Evolutionary conservation across 2,888 invertebrate species (phyloP).

Genomic region (Cheilosia variabilis): DNA sequence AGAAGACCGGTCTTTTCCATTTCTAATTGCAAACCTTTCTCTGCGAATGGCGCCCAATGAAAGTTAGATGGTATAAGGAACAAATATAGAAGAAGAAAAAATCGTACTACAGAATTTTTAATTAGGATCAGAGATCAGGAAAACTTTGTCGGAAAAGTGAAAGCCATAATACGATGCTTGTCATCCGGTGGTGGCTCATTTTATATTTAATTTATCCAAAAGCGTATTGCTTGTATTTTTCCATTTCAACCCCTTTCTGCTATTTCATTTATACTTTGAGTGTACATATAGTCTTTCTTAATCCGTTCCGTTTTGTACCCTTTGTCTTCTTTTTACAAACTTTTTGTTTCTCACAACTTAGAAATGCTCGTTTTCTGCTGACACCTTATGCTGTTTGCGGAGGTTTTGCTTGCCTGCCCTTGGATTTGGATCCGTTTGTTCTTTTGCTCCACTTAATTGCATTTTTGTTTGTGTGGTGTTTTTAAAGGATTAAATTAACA

Average conservation of each 20-base stretch:
- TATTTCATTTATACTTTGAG: conserved; percentile 31
- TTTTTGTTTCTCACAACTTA: conserved; percentile 30
- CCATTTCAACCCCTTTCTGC: not conserved
- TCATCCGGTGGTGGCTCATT: conserved; percentile 55
- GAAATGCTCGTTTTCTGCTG: conserved; percentile 36
- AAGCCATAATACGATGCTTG: conserved; percentile 59
- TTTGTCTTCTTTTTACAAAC: conserved; percentile 7
- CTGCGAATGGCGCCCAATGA: conserved; percentile 13
- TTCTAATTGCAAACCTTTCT: conserved; percentile 50
- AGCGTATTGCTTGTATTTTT: conserved; percentile 42
- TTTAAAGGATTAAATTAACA: conserved; percentile 39
- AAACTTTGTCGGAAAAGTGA: conserved; percentile 57
- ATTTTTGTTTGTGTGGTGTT: conserved; percentile 20
- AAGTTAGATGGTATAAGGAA: conserved; percentile 35
- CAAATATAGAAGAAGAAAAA: conserved; percentile 37
- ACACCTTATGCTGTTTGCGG: conserved; percentile 49
- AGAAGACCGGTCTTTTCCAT: conserved; percentile 24
- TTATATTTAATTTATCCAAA: conserved; percentile 57
- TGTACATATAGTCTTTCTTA: conserved; percentile 28
- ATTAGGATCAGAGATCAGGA: conserved; percentile 62
- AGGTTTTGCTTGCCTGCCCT: conserved; percentile 23
- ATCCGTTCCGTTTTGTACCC: conserved; percentile 25
- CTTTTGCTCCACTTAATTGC: conserved; percentile 39
- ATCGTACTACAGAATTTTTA: conserved; percentile 46
- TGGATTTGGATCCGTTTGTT: conserved; percentile 31